Evolutionary conservation across 92 coral and sea anemone species (phyloP), one percentile per base, ranked within the genome.

Genomic region (Porites rus): DNA sequence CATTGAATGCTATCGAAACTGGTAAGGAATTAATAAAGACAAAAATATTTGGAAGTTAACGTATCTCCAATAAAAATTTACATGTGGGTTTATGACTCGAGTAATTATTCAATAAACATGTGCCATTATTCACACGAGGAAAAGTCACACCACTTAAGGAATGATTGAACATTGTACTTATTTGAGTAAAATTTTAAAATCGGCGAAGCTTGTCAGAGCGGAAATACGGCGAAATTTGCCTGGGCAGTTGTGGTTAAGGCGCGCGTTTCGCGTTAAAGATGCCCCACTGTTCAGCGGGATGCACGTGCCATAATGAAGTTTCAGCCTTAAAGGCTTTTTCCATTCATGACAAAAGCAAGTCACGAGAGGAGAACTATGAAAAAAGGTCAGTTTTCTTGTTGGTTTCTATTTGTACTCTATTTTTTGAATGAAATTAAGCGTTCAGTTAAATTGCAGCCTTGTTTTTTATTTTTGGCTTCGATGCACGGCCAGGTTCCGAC

Each of bases 61-160:
- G 62, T 72, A 28, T 83, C 74, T 72, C 80, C 80, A 83, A 83
- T 83, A 83, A 83, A 38, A 82, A 61, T 51, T 82, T 53, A 46
- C 52, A 83, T 64, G 80, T 63, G 87, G 87, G 80, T 83, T 73
- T 62, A 58, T 74, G 50, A 69, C 31, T 8, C 3, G 46, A 14
- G 72, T 63, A 43, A 7, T 31, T 11, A 1, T 46, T 2, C 1
- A 18, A 19, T 76, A 17, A 38, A 19, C 72, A 20, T 65, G 74
- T 67, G 63, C n/a, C 17, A 10, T 60, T 77, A 8, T 18, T 19
- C 61, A 58, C 21, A 20, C 77, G 60, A 72, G 77, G 59, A 10
- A 12, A 18, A n/a, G 59, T 46, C 61, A 56, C 61, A 56, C 61
- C 61, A 56, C 61, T 0, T 0, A 46, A n/a, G 24, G 3, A 8